These are phyloP conservation scores for Mobula hypostoma DNA, from an alignment of 2,113 vertebrate genomes.

Conservation along the genomic window DNA sequence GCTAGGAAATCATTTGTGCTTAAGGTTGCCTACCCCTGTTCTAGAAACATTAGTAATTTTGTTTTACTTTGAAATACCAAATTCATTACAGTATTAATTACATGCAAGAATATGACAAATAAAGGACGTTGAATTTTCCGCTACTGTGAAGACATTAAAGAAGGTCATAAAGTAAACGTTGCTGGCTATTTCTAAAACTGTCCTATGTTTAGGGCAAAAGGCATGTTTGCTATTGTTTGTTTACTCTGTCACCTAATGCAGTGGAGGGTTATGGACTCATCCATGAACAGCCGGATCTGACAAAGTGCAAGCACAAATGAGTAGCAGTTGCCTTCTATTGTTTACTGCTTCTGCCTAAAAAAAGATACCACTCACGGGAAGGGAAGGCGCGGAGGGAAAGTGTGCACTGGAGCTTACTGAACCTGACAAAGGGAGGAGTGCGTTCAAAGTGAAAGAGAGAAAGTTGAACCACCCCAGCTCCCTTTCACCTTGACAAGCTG, in stretches of 20 bases:
- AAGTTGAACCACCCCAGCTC: background rate
- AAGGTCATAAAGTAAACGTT: background rate
- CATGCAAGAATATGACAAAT: background rate
- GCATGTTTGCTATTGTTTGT: background rate
- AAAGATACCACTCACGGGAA: background rate
- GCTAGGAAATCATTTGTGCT: too few relatives aligned
- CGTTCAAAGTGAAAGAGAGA: background rate
- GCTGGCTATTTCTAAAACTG: background rate
- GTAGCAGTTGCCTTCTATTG: background rate
- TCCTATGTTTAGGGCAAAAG: background rate
- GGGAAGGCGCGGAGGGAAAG: background rate
- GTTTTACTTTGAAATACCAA: background rate
- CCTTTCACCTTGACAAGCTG: background rate
- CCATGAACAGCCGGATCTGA: background rate
- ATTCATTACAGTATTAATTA: background rate
- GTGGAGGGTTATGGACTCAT: background rate
- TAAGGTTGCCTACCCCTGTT: too few relatives aligned
- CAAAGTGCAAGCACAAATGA: background rate
- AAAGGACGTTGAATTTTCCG: background rate
- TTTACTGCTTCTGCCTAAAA: background rate
- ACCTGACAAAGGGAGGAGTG: background rate
- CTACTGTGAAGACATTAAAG: background rate
- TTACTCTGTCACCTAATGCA: background rate
- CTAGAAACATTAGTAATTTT: background rate
- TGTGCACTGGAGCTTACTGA: background rate